Conservation (phyloP, 2,113 vertebrate genomes). For the Guaruba guarouba region DNA sequence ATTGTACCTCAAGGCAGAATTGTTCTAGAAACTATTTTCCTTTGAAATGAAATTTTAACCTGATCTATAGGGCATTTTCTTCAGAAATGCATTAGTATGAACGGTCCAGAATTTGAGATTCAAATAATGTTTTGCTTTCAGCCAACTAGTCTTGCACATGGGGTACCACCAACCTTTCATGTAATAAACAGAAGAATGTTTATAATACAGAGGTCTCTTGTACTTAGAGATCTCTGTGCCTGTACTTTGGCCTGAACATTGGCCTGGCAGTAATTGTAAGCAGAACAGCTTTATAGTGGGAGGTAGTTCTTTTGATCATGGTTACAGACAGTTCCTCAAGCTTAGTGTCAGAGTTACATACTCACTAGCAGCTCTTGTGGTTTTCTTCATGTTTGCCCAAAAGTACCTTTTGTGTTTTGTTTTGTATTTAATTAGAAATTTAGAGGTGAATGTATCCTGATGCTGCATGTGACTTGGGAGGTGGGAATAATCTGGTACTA, state of each 20-base stretch:
- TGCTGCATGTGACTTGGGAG: neutral
- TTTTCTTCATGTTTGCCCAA: neutral
- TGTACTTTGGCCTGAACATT: neutral
- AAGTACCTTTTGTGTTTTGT: neutral
- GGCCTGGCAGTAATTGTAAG: neutral
- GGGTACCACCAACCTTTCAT: neutral
- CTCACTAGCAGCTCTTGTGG: neutral
- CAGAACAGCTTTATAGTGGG: neutral
- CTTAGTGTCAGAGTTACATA: neutral
- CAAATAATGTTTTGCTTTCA: neutral
- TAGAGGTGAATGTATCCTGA: neutral
- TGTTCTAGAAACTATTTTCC: neutral
- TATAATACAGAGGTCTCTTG: neutral
- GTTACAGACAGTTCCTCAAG: neutral
- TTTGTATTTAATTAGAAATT: neutral
- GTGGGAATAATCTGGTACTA: neutral
- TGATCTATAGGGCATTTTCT: neutral
- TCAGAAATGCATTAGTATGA: neutral
- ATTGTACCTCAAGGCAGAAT: constrained; percentile 11
- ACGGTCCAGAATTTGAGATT: neutral
- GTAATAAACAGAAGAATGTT: neutral
- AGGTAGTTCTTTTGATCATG: neutral
- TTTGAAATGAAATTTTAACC: neutral
- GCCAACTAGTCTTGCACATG: neutral
- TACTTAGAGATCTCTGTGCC: neutral